These are phyloP conservation scores for Plecotus auritus DNA, from an alignment of 2,113 vertebrate genomes.

Conservation along the genomic window DNA sequence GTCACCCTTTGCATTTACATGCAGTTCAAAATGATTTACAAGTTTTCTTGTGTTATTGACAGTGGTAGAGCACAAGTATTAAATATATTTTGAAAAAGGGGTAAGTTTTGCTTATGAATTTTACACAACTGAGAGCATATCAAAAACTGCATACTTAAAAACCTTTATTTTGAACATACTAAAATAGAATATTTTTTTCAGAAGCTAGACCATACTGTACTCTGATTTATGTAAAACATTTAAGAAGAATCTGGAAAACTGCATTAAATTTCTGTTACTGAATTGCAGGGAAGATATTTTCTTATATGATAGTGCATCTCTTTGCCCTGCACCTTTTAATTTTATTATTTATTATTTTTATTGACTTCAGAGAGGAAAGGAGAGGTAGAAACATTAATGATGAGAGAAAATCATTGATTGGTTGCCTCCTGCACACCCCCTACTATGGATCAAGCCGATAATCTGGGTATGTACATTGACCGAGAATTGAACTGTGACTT, in stretches of 20 bases:
- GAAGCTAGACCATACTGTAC: neutral
- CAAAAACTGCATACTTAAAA: neutral
- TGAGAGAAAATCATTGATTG: no score
- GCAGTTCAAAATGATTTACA: neutral
- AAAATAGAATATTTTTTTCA: neutral
- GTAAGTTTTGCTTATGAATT: neutral
- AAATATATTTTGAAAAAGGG: neutral
- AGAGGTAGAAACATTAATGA: no score
- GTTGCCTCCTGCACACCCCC: no score
- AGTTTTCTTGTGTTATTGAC: neutral
- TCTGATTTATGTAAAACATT: neutral
- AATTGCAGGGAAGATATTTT: slow-evolving; percentile 4
- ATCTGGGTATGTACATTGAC: no score
- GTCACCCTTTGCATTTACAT: neutral
- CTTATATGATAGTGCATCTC: neutral
- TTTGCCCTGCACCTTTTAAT: neutral
- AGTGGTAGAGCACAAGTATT: neutral
- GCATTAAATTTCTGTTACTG: neutral
- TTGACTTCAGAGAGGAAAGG: no score
- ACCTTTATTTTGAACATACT: neutral
- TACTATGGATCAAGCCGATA: no score
- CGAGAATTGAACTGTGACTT: no score
- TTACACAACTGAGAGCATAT: neutral
- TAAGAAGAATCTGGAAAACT: neutral
- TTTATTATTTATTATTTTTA: no score